Evolutionary conservation across 2,888 invertebrate genomes (phyloP).

Genomic region (Pristionchus mayeri): DNA sequence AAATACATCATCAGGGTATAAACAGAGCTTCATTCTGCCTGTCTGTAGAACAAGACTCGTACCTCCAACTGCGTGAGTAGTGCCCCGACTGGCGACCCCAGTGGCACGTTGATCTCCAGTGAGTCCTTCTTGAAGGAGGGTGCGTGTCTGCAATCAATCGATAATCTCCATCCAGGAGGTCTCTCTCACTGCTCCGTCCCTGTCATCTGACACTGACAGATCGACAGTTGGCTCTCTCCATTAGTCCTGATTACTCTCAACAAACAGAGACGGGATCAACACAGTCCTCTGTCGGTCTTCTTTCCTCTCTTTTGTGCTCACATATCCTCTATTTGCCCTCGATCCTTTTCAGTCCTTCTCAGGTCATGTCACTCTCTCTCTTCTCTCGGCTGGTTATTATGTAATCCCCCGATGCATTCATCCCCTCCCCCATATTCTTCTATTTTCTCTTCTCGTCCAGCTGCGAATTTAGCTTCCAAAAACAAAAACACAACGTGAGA

Average conservation of each 20-base stretch:
- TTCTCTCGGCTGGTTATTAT: conserved; percentile 19
- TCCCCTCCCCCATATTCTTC: no score
- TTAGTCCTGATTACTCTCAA: conserved; percentile 7
- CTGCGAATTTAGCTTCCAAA: no score
- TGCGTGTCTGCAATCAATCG: conserved; percentile 25
- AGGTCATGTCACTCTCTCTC: not conserved
- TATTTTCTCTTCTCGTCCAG: no score
- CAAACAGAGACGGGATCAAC: conserved; percentile 6
- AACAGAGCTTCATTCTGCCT: no score
- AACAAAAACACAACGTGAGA: no score
- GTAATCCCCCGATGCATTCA: not conserved
- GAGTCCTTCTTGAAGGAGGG: conserved; percentile 16
- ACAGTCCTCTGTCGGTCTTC: not conserved
- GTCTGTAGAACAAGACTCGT: no score
- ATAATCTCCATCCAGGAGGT: not conserved
- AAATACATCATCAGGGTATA: no score
- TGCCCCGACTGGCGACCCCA: conserved; percentile 28
- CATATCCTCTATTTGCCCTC: conserved; percentile 9
- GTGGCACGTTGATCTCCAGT: conserved; percentile 31
- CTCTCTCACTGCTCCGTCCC: not conserved
- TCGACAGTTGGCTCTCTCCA: conserved; percentile 26
- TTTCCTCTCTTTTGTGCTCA: conserved; percentile 1
- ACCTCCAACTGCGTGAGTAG: conserved; percentile 32
- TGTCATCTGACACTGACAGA: not conserved
- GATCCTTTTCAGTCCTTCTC: not conserved